These are phyloP conservation scores for Drosophila nannoptera DNA, from an alignment of 1,140 invertebrate species.

Conservation along the genomic window DNA sequence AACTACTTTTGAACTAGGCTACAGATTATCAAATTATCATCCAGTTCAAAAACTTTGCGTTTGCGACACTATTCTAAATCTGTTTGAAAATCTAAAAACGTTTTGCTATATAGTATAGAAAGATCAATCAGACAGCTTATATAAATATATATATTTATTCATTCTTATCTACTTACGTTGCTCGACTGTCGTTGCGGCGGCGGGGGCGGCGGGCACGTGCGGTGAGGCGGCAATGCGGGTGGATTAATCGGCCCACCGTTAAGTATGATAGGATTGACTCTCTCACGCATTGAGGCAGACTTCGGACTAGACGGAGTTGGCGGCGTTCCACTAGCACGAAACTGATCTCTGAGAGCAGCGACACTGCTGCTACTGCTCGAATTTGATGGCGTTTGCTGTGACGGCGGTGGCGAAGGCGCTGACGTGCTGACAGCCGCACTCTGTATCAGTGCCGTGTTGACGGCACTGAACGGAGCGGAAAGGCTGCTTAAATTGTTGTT, in stretches of 20 bases:
- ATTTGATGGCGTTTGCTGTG: conserved; percentile 57
- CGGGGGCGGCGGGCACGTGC: conserved; percentile 74
- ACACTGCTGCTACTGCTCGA: conserved; percentile 72
- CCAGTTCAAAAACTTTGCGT: no score
- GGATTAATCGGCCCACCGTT: conserved; percentile 73
- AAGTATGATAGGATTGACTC: conserved; percentile 68
- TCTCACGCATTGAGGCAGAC: conserved; percentile 51
- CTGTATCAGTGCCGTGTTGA: conserved; percentile 67
- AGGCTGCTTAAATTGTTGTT: conserved; percentile 72
- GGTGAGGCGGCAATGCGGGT: conserved; percentile 74
- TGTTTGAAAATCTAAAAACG: no score
- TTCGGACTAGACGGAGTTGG: conserved; percentile 61
- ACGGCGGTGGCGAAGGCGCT: conserved; percentile 45
- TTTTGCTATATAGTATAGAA: no score
- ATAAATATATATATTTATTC: no score
- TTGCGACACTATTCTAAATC: no score
- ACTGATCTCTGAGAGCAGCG: conserved; percentile 70
- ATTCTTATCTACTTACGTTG: conserved; percentile 71
- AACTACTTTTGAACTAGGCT: no score
- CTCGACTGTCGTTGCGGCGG: conserved; percentile 74
- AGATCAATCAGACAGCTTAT: no score
- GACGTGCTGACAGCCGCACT: conserved; percentile 44
- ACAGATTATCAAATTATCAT: no score
- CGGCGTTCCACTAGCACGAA: conserved; percentile 50
- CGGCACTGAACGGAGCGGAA: conserved; percentile 50